Evolutionary conservation across 2,888 invertebrate species (phyloP).

Genomic region (Leptothorax acervorum): DNA sequence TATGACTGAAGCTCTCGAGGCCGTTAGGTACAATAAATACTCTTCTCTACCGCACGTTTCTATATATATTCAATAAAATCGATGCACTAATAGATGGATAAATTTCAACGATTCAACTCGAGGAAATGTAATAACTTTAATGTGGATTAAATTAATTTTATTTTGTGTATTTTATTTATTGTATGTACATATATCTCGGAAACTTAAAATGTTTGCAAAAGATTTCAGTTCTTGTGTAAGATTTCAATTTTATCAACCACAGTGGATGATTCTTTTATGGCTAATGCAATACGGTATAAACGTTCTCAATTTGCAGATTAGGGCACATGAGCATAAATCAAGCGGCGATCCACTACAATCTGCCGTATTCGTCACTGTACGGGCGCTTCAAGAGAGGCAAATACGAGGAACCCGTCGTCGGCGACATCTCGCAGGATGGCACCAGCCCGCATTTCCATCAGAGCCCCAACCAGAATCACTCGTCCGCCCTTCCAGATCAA

Average conservation of each 20-base stretch:
- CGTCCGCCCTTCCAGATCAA: constrained; percentile 84
- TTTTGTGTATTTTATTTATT: neutral
- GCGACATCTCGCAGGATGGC: constrained; percentile 84
- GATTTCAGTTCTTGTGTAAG: neutral
- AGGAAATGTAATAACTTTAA: neutral
- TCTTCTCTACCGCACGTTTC: neutral
- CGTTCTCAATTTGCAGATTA: constrained; percentile 87
- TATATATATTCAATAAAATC: neutral
- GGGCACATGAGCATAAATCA: constrained; percentile 98
- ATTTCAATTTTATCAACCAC: neutral
- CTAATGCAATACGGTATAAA: neutral
- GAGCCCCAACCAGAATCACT: constrained; percentile 84
- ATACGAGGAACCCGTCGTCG: constrained; percentile 88
- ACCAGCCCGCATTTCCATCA: constrained; percentile 84
- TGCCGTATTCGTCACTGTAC: constrained; percentile 96
- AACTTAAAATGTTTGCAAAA: neutral
- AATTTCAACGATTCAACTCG: neutral
- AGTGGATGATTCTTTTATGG: neutral
- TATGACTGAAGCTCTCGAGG: constrained; percentile 96
- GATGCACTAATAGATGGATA: neutral
- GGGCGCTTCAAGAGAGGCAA: constrained; percentile 95
- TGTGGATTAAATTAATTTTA: constrained; percentile 13
- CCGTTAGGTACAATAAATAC: constrained; percentile 89
- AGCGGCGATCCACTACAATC: constrained; percentile 96
- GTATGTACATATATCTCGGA: neutral